Evolutionary conservation across 2,888 invertebrate genomes (phyloP).

Genomic region (Ichneumon xanthorius): DNA sequence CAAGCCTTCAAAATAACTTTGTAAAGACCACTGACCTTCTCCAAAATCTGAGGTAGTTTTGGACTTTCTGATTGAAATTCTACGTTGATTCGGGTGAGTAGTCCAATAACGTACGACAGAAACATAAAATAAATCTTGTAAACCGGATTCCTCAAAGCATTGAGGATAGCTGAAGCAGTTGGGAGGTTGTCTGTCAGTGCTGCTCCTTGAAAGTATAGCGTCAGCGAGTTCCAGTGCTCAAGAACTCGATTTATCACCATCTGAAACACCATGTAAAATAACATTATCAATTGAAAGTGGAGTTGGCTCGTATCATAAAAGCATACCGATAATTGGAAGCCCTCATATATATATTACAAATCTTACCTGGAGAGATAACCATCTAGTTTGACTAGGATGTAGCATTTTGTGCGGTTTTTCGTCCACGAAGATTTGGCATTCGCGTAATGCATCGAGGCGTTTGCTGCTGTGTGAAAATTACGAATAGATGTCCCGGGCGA

Average conservation of each 20-base stretch:
- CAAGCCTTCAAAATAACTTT: not conserved
- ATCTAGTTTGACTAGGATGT: constrained; percentile 17
- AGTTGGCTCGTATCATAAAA: no score
- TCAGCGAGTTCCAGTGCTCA: constrained; percentile 36
- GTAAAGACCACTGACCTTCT: constrained; percentile 14
- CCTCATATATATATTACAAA: not conserved
- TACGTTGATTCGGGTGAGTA: constrained; percentile 26
- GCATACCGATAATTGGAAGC: no score
- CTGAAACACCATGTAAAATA: constrained; percentile 22
- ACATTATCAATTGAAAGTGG: not conserved
- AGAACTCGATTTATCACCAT: constrained; percentile 36
- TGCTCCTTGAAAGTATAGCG: constrained; percentile 17
- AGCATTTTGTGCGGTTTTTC: constrained; percentile 7
- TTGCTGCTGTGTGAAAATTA: constrained; percentile 62
- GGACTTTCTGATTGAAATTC: constrained; percentile 44
- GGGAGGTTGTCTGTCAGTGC: constrained; percentile 30
- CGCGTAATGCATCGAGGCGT: constrained; percentile 30
- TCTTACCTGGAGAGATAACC: constrained; percentile 18
- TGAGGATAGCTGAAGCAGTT: constrained; percentile 14
- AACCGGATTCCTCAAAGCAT: constrained; percentile 24
- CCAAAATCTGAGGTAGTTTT: constrained; percentile 4
- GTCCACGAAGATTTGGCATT: constrained; percentile 14
- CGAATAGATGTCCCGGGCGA: constrained; percentile 61
- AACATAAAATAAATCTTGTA: constrained; percentile 28
- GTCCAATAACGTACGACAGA: constrained; percentile 23